These are phyloP conservation scores for Poecile montanus DNA, from an alignment of 2,797 vertebrate species.

Conservation along the genomic window DNA sequence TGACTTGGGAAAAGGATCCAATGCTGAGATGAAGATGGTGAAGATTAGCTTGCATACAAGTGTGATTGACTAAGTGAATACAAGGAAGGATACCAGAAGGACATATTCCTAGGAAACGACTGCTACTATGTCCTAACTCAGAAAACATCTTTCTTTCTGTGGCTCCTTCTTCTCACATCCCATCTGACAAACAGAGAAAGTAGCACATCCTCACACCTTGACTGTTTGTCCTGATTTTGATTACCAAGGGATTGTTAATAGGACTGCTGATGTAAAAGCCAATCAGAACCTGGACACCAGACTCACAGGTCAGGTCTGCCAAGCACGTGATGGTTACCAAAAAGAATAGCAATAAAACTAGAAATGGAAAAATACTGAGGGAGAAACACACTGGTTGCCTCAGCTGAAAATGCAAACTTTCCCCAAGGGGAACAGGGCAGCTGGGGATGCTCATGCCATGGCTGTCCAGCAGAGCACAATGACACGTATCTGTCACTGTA, in stretches of 20 bases:
- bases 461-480: not conserved
- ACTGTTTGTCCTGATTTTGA: not conserved
- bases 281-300: not conserved
- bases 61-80: not conserved
- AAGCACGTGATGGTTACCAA: not conserved
- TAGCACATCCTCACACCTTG: not conserved
- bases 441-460: fast-evolving
- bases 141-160: not conserved
- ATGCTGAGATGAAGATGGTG: not conserved
- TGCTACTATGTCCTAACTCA: not conserved
- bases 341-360: not conserved
- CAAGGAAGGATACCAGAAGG: not conserved
- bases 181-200: not conserved
- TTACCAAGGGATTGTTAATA: not conserved
- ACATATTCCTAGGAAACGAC: not conserved
- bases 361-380: not conserved
- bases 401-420: not conserved
- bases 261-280: not conserved
- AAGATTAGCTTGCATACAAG: not conserved
- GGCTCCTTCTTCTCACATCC: not conserved
- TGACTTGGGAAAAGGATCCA: not conserved
- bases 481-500: not conserved
- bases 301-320: not conserved
- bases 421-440: not conserved
- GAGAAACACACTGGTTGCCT: not conserved